Base-by-base conservation (phyloP, 2,113 vertebrate species). In the Brachypteracias leptosomus region DNA sequence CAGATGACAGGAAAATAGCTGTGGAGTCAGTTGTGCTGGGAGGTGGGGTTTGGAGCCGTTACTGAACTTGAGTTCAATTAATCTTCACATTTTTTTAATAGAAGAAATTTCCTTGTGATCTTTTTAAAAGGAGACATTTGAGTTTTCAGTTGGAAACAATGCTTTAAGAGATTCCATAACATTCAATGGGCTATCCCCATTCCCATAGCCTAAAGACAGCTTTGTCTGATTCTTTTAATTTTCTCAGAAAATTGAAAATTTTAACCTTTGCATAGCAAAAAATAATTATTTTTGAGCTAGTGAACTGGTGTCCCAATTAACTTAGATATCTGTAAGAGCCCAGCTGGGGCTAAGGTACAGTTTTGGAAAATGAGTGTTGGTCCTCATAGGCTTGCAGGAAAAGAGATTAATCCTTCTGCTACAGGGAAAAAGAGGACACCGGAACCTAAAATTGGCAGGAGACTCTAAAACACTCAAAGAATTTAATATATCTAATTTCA, bases 281-380 rank as follows among this genome's bases (percentile, higher is more conserved):
- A 93, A 89, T 62, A 76, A 93, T 92, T 76, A 71, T 67, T 93
- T 95, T 93, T 87, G 29, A 95, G 35, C 52, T 55, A 59, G 70
- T 10, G 42, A 66, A 62, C 17, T 52, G 11, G 28, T 86, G 88
- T 80, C 85, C 71, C 75, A 93, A 65, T 97, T 96, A 93, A n/a
- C 17, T 90, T 83, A 90, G 49, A 59, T 65, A 57, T 24, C 22
- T 91, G 19, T 77, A 88, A 86, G 92, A 92, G 31, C 75, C 63
- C 94, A 94, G 12, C 11, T 77, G 88, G 51, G 59, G 31, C 68
- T 80, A n/a, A 90, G 57, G 35, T 66, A 85, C n/a, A 28, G 35
- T 51, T 95, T 88, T 91, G 81, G 74, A 97, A 94, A 94, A 88
- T 89, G 63, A 90, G 8, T 55, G 15, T 61, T 76, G 36, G 74